phyloP scores from a whole-genome alignment of 2,113 vertebrate genomes.

The Leuciscus idus region DNA sequence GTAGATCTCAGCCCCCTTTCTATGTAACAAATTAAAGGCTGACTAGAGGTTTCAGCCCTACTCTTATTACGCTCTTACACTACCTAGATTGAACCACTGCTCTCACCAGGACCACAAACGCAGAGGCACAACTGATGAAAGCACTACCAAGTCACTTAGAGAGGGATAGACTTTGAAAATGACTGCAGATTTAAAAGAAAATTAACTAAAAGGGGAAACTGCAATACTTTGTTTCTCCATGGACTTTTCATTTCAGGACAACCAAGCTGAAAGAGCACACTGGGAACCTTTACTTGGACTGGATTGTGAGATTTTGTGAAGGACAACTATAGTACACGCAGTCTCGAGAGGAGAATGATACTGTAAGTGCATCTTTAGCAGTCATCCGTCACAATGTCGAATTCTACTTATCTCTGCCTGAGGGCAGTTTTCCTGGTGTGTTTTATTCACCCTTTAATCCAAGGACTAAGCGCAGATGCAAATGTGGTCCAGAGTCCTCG shows the following conservation, averaged over 20 bases:
- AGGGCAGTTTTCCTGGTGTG: constrained; percentile 53
- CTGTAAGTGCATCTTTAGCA: not conserved
- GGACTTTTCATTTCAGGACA: not conserved
- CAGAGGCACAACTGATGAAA: not conserved
- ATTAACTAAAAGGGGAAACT: not conserved
- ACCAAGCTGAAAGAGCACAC: not conserved
- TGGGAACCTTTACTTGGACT: not conserved
- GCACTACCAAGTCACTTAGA: not conserved
- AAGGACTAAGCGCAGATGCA: not conserved
- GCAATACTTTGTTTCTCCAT: not conserved
- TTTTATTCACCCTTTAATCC: not conserved
- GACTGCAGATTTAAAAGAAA: not conserved
- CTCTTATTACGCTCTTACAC: constrained; percentile 26
- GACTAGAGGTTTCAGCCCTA: constrained; percentile 21
- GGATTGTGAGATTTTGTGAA: not conserved
- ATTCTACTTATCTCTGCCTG: constrained; percentile 44
- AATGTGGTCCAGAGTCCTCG: not conserved
- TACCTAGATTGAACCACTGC: constrained; percentile 39
- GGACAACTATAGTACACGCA: not conserved
- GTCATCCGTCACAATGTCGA: constrained; percentile 53
- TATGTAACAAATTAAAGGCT: constrained; percentile 58
- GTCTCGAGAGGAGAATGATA: not conserved
- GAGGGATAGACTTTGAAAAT: not conserved
- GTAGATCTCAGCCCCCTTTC: constrained; percentile 10
- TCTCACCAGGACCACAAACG: constrained; percentile 8